phyloP scores from a whole-genome alignment of 2,113 vertebrate genomes.

The Narcine bancroftii region DNA sequence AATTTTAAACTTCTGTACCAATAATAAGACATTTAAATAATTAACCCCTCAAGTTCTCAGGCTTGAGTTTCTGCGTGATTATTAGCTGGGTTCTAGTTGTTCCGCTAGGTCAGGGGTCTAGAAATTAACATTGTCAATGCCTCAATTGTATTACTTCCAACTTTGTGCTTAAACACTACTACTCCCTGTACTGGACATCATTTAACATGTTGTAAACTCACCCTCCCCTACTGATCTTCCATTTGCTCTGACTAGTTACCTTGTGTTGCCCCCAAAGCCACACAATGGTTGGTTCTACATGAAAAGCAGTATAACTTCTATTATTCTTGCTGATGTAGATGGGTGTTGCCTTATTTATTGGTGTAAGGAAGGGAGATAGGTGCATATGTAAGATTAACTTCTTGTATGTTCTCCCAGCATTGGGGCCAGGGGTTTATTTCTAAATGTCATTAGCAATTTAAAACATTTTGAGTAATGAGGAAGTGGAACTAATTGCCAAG shows the following conservation, averaged over 20 bases:
- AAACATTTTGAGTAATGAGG: background rate
- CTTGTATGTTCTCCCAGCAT: background rate
- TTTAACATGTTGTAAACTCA: too few species aligned
- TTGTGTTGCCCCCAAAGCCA: too few species aligned
- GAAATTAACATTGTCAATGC: background rate
- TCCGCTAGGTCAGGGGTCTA: background rate
- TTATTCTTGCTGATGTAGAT: background rate
- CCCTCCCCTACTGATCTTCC: too few species aligned
- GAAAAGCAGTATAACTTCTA: too few species aligned
- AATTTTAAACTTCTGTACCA: too few species aligned
- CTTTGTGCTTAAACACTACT: too few species aligned
- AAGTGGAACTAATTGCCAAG: too few species aligned
- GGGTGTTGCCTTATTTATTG: background rate
- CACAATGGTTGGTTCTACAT: too few species aligned
- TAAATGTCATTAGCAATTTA: background rate
- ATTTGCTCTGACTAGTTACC: too few species aligned
- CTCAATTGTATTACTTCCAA: too few species aligned
- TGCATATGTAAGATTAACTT: background rate
- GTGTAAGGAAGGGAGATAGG: background rate
- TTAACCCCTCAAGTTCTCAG: background rate
- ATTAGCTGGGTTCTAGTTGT: background rate
- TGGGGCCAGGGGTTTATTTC: background rate
- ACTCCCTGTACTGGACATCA: too few species aligned
- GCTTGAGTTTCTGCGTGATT: background rate
- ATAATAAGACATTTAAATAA: background rate